These are phyloP conservation scores for Tachyglossus aculeatus DNA, from an alignment of 2,797 vertebrate genomes.

Conservation along the genomic window DNA sequence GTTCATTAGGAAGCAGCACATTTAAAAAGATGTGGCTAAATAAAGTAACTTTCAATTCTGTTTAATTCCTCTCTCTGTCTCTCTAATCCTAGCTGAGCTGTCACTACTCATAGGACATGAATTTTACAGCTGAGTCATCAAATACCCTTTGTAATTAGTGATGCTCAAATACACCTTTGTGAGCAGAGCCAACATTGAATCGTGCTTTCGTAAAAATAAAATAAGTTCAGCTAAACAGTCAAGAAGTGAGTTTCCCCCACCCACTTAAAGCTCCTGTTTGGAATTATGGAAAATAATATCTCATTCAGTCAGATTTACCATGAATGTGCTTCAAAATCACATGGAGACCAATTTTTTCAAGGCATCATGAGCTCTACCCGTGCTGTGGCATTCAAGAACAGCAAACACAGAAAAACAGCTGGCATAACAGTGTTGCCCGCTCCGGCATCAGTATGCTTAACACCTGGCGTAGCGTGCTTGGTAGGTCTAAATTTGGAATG, in stretches of 20 bases:
- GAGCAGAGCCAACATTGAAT: conserved; percentile 41
- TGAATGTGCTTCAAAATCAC: not conserved
- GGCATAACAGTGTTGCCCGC: no score
- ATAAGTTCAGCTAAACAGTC: conserved; percentile 23
- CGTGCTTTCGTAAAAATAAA: conserved; percentile 50
- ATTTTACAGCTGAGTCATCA: conserved; percentile 40
- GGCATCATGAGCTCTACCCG: not conserved
- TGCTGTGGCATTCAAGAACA: no score
- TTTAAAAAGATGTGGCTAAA: not conserved
- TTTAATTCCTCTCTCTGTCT: not conserved
- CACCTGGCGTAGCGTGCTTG: no score
- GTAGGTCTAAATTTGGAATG: no score
- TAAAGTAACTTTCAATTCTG: conserved; percentile 1
- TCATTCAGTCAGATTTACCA: not conserved
- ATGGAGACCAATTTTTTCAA: not conserved
- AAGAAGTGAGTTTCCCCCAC: conserved; percentile 28
- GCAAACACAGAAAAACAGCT: no score
- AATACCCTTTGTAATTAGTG: conserved; percentile 37
- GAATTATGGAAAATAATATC: conserved; percentile 10
- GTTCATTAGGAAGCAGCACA: not conserved
- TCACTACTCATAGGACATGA: conserved; percentile 21
- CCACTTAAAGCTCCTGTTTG: conserved; percentile 1
- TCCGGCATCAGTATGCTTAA: no score
- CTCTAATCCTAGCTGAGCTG: conserved; percentile 1
- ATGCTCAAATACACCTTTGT: conserved; percentile 39